phyloP scores from a whole-genome alignment of 2,113 vertebrate genomes.

The Gadus macrocephalus region DNA sequence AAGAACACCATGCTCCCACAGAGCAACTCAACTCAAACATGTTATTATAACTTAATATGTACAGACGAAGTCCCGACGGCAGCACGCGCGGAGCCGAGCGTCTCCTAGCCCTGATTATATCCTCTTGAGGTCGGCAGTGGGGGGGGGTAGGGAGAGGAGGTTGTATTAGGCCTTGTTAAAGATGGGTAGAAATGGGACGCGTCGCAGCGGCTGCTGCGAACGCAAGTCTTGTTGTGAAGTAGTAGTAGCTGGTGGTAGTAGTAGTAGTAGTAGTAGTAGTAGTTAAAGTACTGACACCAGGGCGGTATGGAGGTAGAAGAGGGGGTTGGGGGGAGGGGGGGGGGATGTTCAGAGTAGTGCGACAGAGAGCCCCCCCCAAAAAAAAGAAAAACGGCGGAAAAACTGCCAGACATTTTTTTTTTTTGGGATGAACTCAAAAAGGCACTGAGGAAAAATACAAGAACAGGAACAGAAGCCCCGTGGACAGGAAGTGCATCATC shows the following conservation, averaged over 20 bases:
- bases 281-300: conserved; percentile 39
- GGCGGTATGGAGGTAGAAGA: conserved; percentile 51
- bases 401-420: conserved; percentile 45
- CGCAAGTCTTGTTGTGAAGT: conserved; percentile 57
- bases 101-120: conserved; percentile 54
- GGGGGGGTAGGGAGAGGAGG: conserved; percentile 28
- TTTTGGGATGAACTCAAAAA: conserved; percentile 33
- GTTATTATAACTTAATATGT: conserved; percentile 56
- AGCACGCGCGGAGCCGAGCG: conserved; percentile 25
- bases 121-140: conserved; percentile 44
- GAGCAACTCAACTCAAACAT: conserved; percentile 42
- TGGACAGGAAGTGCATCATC: conserved; percentile 73
- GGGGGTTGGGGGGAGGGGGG: not conserved
- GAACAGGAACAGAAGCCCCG: conserved; percentile 49
- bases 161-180: conserved; percentile 55
- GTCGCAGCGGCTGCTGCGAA: conserved; percentile 58
- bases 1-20: conserved; percentile 48
- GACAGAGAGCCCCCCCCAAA: conserved; percentile 47
- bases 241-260: conserved; percentile 60
- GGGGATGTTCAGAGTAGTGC: conserved; percentile 41
- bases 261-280: conserved; percentile 43
- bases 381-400: conserved; percentile 8
- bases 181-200: conserved; percentile 23
- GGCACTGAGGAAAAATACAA: conserved; percentile 67
- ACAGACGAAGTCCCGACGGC: conserved; percentile 34